Conservation (phyloP, 2,888 invertebrate species). For the Euclidia mi region DNA sequence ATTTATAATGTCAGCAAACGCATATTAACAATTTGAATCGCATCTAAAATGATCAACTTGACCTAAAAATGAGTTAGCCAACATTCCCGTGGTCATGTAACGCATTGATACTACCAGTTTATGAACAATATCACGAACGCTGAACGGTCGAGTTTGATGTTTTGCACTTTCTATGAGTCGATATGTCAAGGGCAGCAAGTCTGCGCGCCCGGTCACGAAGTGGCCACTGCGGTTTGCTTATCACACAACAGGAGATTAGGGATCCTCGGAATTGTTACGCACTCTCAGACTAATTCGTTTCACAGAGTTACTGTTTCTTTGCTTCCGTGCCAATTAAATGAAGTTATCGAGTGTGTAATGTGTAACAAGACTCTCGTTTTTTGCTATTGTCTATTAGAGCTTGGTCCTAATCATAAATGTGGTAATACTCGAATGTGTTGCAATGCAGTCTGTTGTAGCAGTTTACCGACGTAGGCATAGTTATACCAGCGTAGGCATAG, state of each 20-base stretch:
- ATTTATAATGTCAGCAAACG: slow-evolving; percentile 12
- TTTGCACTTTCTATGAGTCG: slow-evolving; percentile 81
- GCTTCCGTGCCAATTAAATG: slow-evolving; percentile 1
- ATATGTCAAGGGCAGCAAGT: slow-evolving; percentile 85
- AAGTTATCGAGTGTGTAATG: slow-evolving; percentile 9
- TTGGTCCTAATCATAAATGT: slow-evolving; percentile 22
- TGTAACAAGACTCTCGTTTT: neutral
- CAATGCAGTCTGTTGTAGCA: slow-evolving; percentile 27
- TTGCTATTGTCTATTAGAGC: slow-evolving; percentile 9
- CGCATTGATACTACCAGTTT: slow-evolving; percentile 38
- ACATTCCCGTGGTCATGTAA: slow-evolving; percentile 35
- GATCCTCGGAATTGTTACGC: slow-evolving; percentile 11
- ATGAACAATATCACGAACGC: slow-evolving; percentile 48
- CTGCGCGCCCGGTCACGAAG: slow-evolving; percentile 66
- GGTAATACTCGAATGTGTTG: slow-evolving; percentile 35
- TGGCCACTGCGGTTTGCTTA: slow-evolving; percentile 57
- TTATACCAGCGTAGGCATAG: slow-evolving; percentile 21
- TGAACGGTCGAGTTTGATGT: slow-evolving; percentile 60
- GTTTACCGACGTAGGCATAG: slow-evolving; percentile 21
- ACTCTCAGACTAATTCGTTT: neutral
- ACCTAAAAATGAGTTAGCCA: slow-evolving; percentile 36
- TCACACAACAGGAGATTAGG: slow-evolving; percentile 47
- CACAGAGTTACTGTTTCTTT: too few relatives aligned
- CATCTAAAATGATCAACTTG: slow-evolving; percentile 41
- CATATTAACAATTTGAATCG: slow-evolving; percentile 13